These are phyloP conservation scores for Istiophorus platypterus DNA, from an alignment of 2,113 vertebrate species.

Conservation along the genomic window DNA sequence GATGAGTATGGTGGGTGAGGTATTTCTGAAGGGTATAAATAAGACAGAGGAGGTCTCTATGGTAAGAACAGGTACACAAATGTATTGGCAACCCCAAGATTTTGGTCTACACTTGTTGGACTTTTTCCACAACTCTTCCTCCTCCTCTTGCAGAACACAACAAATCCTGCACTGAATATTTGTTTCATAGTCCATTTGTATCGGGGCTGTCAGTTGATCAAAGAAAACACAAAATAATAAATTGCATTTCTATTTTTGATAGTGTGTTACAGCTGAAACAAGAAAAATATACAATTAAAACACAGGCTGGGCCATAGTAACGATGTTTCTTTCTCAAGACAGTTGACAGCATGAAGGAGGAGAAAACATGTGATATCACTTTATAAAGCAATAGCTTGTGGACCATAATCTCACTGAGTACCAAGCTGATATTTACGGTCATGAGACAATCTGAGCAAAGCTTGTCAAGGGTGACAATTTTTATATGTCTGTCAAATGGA, in stretches of 20 bases:
- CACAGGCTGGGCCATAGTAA: neutral
- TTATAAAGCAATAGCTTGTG: neutral
- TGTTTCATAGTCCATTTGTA: neutral
- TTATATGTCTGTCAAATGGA: slow-evolving; percentile 30
- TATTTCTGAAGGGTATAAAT: slow-evolving; percentile 11
- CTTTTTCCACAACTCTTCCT: neutral
- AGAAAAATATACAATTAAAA: neutral
- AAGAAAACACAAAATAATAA: too few species aligned
- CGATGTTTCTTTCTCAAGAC: neutral
- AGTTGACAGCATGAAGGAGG: neutral
- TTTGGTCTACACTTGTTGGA: neutral
- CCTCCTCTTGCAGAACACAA: neutral
- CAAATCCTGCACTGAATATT: too few species aligned
- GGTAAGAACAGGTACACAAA: neutral
- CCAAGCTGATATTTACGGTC: slow-evolving; percentile 1
- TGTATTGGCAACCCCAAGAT: neutral
- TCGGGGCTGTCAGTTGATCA: neutral
- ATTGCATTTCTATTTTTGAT: neutral
- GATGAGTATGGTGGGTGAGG: slow-evolving; percentile 23
- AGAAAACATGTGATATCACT: neutral
- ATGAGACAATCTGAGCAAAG: slow-evolving; percentile 9
- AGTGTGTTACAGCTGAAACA: neutral
- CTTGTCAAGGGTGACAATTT: slow-evolving; percentile 10
- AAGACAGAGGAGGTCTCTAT: neutral
- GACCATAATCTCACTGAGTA: neutral